Evolutionary conservation across 2,888 invertebrate species (phyloP).

Genomic region (Mesorhabditis spiculigera): DNA sequence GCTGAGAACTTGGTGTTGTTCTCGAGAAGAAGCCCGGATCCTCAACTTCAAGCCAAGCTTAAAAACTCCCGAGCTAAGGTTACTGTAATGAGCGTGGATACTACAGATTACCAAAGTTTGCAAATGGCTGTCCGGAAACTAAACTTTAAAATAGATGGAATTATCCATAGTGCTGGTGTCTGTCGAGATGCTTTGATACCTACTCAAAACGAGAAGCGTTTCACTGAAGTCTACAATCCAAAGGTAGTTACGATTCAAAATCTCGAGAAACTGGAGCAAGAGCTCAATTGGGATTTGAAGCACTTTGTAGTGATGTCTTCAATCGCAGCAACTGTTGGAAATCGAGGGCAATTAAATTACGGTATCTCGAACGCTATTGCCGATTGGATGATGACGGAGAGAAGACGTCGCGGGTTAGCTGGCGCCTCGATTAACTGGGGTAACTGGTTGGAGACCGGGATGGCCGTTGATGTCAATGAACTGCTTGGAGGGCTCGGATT

Average conservation of each 20-base stretch:
- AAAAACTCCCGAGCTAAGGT: slow-evolving; percentile 22
- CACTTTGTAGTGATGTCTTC: slow-evolving; percentile 50
- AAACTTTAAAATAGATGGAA: slow-evolving; percentile 23
- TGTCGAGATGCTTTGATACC: slow-evolving; percentile 38
- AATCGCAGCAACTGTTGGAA: slow-evolving; percentile 46
- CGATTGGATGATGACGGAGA: slow-evolving; percentile 4
- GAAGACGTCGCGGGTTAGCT: slow-evolving; percentile 18
- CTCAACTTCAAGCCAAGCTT: slow-evolving; percentile 14
- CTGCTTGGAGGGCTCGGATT: slow-evolving; percentile 41
- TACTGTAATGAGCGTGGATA: slow-evolving; percentile 26
- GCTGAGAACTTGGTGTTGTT: slow-evolving; percentile 28
- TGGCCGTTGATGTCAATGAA: slow-evolving; percentile 43
- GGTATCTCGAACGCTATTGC: slow-evolving; percentile 39
- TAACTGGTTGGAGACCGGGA: slow-evolving; percentile 52
- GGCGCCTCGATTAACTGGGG: slow-evolving; percentile 51
- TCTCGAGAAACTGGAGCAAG: slow-evolving; percentile 26
- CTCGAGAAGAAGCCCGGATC: slow-evolving; percentile 30
- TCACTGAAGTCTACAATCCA: slow-evolving; percentile 38
- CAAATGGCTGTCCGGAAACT: slow-evolving; percentile 17
- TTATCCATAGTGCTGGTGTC: slow-evolving; percentile 52
- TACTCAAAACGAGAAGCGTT: slow-evolving; percentile 29
- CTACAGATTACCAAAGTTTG: slow-evolving; percentile 23
- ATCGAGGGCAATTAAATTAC: slow-evolving; percentile 51
- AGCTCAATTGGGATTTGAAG: slow-evolving; percentile 23
- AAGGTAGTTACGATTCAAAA: slow-evolving; percentile 36